phyloP scores from a whole-genome alignment of 1,140 invertebrate species.

The Physella acuta region DNA sequence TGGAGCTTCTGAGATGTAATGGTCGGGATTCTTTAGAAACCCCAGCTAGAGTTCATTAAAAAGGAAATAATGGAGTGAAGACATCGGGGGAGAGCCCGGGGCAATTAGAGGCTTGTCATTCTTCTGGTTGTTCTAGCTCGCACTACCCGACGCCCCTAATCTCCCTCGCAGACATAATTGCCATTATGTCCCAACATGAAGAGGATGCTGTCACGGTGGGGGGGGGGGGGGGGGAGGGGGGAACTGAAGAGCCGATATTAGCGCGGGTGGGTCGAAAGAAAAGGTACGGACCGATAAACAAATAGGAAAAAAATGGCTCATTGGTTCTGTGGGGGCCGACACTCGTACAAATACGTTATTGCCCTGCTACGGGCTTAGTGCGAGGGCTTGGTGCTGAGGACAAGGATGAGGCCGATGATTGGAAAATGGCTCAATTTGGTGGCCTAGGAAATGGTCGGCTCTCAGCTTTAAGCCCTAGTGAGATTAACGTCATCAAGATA shows the following conservation, averaged over 20 bases:
- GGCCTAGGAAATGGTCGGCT: too few relatives aligned
- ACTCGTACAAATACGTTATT: not conserved
- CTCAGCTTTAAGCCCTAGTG: too few relatives aligned
- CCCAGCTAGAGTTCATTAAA: not conserved
- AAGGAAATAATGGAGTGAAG: conserved; percentile 14
- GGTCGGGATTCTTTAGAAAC: not conserved
- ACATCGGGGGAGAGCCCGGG: conserved; percentile 7
- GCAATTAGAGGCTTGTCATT: conserved; percentile 11
- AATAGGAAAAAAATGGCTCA: not conserved
- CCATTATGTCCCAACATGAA: conserved; percentile 1
- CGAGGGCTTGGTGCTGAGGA: not conserved
- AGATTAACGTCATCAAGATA: too few relatives aligned
- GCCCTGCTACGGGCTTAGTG: not conserved
- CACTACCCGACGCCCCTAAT: not conserved
- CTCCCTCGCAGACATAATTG: conserved; percentile 13
- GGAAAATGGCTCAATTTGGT: not conserved
- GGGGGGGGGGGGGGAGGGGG: not conserved
- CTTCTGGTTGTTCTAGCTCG: not conserved
- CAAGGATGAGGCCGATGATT: not conserved
- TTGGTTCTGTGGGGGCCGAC: not conserved
- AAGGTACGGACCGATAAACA: not conserved
- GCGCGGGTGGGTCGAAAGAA: not conserved
- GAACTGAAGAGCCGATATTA: not conserved
- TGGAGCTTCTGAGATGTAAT: conserved; percentile 3
- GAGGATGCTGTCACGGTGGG: not conserved